phyloP scores from a whole-genome alignment of 2,888 invertebrate species.

The Stegophylla sp. region DNA sequence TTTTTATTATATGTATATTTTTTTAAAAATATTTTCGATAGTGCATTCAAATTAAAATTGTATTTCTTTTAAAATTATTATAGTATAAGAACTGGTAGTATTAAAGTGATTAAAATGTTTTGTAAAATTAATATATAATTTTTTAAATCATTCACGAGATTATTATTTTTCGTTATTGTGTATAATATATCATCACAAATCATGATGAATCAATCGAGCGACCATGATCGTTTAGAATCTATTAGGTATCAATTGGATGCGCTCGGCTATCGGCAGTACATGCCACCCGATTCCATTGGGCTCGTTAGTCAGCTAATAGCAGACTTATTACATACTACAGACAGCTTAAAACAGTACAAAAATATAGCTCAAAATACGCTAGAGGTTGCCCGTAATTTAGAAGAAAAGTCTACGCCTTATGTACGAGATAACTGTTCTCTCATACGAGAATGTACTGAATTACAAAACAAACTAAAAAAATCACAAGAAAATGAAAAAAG shows the following conservation, averaged over 20 bases:
- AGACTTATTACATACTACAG: constrained; percentile 87
- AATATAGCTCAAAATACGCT: constrained; percentile 74
- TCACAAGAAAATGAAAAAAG: constrained; percentile 24
- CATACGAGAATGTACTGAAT: constrained; percentile 46
- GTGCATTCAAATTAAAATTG: neutral
- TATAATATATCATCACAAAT: neutral
- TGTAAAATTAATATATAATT: neutral
- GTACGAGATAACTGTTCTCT: constrained; percentile 52
- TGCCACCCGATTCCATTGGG: constrained; percentile 79
- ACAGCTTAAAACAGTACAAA: constrained; percentile 84
- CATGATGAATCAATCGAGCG: constrained; percentile 4
- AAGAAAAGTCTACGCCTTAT: constrained; percentile 50
- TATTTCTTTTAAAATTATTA: neutral
- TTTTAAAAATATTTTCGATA: neutral
- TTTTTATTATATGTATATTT: neutral
- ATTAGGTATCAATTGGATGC: constrained; percentile 79
- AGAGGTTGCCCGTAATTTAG: constrained; percentile 67
- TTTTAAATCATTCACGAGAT: neutral
- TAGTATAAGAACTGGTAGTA: neutral
- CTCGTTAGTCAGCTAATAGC: constrained; percentile 81
- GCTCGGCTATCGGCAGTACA: constrained; percentile 79
- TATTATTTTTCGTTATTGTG: neutral
- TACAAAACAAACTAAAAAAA: constrained; percentile 34
- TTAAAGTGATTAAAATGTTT: neutral
- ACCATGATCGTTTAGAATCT: constrained; percentile 65